A percentile compares a stretch with the other conserved stretches of the same genome.
phyloP scores from a whole-genome alignment of 2,113 vertebrate species.

The Nesoenas mayeri region DNA sequence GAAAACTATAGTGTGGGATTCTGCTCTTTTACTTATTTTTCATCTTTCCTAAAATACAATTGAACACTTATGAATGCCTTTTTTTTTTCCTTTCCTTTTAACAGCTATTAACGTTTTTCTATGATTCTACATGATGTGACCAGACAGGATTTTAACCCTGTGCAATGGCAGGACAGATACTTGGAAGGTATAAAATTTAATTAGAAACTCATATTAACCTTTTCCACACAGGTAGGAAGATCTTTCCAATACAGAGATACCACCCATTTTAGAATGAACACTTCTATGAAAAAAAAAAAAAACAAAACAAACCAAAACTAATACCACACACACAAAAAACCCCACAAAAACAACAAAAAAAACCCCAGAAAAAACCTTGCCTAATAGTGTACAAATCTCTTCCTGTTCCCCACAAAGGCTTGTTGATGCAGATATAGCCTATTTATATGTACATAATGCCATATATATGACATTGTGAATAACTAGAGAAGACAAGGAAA shows the following conservation, averaged over 20 bases:
- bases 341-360: too few relatives aligned
- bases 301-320: background rate
- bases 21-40: background rate
- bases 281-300: background rate
- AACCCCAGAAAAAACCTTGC: background rate
- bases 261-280: background rate
- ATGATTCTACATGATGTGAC: background rate
- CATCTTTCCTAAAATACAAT: background rate
- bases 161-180: background rate
- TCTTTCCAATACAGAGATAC: background rate
- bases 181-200: background rate
- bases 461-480: background rate
- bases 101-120: background rate
- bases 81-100: background rate
- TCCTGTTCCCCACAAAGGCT: background rate
- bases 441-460: background rate
- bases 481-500: background rate
- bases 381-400: background rate
- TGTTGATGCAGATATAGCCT: background rate
- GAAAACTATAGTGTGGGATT: background rate
- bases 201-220: background rate
- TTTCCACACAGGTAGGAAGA: background rate
- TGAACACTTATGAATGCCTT: background rate
- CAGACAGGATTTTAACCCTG: background rate
- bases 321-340: too few relatives aligned